These are phyloP conservation scores for Oncorhynchus clarkii DNA, from an alignment of 2,113 vertebrate genomes.

Conservation along the genomic window DNA sequence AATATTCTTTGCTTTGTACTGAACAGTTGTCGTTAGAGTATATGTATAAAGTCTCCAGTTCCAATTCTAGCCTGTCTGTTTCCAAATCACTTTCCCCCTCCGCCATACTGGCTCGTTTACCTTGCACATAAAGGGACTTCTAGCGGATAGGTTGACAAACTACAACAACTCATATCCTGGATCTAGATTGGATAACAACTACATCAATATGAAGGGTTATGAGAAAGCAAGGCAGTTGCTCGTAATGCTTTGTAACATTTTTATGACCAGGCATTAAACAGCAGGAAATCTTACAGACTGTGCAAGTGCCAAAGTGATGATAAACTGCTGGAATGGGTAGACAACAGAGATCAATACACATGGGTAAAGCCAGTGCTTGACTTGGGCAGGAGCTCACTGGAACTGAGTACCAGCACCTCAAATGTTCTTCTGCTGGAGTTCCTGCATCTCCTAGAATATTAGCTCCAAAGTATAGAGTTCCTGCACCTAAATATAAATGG, in stretches of 20 bases:
- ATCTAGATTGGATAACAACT: background rate
- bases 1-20: constrained; percentile 82
- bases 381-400: too few species aligned
- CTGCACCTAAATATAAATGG: background rate
- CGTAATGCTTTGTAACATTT: too few species aligned
- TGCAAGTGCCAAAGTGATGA: too few species aligned
- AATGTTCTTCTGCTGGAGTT: too few species aligned
- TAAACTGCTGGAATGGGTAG: too few species aligned
- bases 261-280: too few species aligned
- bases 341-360: too few species aligned
- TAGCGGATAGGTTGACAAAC: background rate
- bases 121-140: constrained; percentile 67
- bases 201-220: too few species aligned
- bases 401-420: too few species aligned
- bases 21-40: constrained; percentile 57
- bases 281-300: too few species aligned
- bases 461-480: background rate
- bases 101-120: constrained; percentile 91
- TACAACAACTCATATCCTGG: background rate
- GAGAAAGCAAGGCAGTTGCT: too few species aligned
- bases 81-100: constrained; percentile 94
- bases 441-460: background rate
- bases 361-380: too few species aligned
- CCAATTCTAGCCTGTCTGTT: constrained; percentile 85
- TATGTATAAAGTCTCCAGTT: constrained; percentile 79